Conservation (phyloP, 2,888 invertebrate species). For the Pilophorus perplexus region DNA sequence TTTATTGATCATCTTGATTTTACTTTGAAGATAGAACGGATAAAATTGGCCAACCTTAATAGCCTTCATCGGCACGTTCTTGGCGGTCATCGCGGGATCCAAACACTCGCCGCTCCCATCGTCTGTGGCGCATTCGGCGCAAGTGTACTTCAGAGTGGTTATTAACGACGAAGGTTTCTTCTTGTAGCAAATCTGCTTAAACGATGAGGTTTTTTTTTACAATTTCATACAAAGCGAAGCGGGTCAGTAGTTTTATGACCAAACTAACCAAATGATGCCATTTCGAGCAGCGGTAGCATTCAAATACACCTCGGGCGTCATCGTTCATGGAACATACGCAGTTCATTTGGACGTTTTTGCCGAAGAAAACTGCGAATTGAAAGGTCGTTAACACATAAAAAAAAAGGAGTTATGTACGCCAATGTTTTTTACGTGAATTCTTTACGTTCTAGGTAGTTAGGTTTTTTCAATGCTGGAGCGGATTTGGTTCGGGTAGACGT, state of each 20-base stretch:
- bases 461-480: no score
- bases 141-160: background rate
- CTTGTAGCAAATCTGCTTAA: slow-evolving; percentile 24
- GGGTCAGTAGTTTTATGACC: background rate
- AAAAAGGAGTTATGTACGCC: no score
- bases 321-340: slow-evolving; percentile 1
- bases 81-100: background rate
- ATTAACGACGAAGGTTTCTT: slow-evolving; percentile 1
- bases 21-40: background rate
- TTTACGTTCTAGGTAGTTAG: no score
- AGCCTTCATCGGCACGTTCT: background rate
- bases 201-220: background rate
- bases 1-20: background rate
- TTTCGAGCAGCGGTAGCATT: slow-evolving; percentile 4
- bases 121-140: background rate
- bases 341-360: slow-evolving; percentile 8
- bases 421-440: no score
- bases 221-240: background rate
- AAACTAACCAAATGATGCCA: slow-evolving; percentile 24
- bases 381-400: no score
- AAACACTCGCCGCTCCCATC: background rate
- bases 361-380: no score
- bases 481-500: no score
- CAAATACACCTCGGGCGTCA: background rate
- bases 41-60: background rate